A percentile compares a stretch with the other conserved stretches of the same genome.
Conservation (phyloP, 2,797 vertebrate species). For the Manis javanica region DNA sequence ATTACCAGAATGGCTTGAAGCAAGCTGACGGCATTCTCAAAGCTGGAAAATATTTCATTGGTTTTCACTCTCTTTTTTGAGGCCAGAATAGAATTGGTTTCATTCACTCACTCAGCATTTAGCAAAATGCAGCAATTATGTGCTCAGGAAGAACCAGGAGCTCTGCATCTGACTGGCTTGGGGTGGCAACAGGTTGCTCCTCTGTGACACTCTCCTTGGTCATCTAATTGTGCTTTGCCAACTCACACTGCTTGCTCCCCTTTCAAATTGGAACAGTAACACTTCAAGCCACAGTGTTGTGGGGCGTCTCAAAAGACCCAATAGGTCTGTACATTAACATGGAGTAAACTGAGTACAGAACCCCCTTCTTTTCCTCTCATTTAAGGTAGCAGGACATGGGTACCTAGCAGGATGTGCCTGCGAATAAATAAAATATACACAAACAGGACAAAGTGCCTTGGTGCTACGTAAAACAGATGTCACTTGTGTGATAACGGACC, state of each 20-base stretch:
- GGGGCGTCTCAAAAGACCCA: not conserved
- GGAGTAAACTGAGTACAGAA: not conserved
- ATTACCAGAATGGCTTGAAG: not conserved
- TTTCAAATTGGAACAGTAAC: not conserved
- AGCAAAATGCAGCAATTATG: not conserved
- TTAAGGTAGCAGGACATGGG: not conserved
- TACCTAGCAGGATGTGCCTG: not conserved
- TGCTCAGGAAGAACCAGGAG: accelerated
- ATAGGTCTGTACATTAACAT: not conserved
- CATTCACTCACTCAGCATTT: not conserved
- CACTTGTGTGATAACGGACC: constrained; percentile 36
- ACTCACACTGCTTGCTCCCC: not conserved
- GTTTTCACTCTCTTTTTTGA: not conserved
- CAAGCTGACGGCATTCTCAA: not conserved
- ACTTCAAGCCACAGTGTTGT: not conserved
- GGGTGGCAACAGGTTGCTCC: not conserved
- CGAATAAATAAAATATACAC: not conserved
- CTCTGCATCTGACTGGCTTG: not conserved
- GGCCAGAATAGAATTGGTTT: not conserved
- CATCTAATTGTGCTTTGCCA: not conserved
- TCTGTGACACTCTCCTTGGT: not conserved
- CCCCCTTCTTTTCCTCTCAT: not conserved
- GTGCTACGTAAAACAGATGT: not conserved
- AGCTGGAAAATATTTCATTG: not conserved
- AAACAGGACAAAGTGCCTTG: not conserved